Evolutionary conservation across 2,888 invertebrate genomes (phyloP), one percentile per base, ranked within the genome.

Genomic region (Eledona agricola): DNA sequence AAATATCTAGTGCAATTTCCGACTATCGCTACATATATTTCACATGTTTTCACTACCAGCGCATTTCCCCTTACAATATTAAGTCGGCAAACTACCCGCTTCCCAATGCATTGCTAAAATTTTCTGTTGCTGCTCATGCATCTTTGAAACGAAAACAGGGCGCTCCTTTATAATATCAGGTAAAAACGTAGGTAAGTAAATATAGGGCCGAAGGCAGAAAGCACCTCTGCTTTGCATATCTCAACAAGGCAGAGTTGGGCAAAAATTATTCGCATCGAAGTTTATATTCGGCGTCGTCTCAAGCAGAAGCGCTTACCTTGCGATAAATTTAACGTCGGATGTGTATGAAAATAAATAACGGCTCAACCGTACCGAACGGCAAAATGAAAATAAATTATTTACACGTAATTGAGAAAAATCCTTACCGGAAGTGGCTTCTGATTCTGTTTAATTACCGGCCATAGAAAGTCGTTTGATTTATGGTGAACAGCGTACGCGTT

Each of bases 341-440:
- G 38, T 28, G 35, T 47, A 47, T 49, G 38, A 38, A 49, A 49
- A 49, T 49, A 49, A 49, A 49, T 49, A 49, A 49, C 40, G 50
- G 50, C 15, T 31, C 28, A 23, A 31, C 31, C 13, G 38, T 22
- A 20, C 38, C 38, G 53, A 49, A 56, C 47, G 43, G 46, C 51
- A 50, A 53, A 54, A 53, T 46, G 47, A 55, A 54, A 57, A 50
- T 46, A 46, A 55, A 53, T 55, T 60, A 58, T 58, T 57, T 59
- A 55, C 49, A 32, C 15, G 29, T 59, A 61, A 60, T 58, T 60
- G 58, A 50, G 56, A 58, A 58, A 54, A 56, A 56, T 60, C 45
- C 49, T 51, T 55, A 52, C 34, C 45, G 57, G 59, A 57, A 50
- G 49, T 38, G 46, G 46, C 34, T 47, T 19, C 47, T 53, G 51